These are phyloP conservation scores for Drosophila incognita DNA, from an alignment of 2,888 invertebrate genomes.

Conservation along the genomic window DNA sequence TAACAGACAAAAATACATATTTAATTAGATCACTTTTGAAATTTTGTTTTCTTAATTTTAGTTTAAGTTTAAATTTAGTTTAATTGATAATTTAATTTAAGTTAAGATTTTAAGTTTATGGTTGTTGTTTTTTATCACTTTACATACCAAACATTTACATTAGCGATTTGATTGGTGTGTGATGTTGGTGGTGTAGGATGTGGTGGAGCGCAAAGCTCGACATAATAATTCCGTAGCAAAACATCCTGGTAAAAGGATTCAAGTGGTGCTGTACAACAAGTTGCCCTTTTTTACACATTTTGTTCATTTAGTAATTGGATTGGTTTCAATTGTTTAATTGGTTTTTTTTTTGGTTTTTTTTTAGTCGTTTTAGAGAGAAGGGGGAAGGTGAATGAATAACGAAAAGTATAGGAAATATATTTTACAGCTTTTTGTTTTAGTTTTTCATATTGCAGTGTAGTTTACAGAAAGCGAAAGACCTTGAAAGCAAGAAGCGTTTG, in stretches of 20 bases:
- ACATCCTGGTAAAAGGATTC: slow-evolving; percentile 82
- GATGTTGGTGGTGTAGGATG: slow-evolving; percentile 81
- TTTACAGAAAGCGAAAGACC: slow-evolving; percentile 53
- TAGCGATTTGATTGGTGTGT: slow-evolving; percentile 82
- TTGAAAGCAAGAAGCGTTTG: slow-evolving; percentile 55
- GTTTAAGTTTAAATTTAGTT: slow-evolving; percentile 32
- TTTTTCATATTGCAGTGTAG: slow-evolving; percentile 35
- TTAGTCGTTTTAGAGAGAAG: slow-evolving; percentile 54
- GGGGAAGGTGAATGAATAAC: slow-evolving; percentile 77
- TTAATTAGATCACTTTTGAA: slow-evolving; percentile 51
- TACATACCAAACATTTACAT: slow-evolving; percentile 82
- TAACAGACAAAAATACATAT: slow-evolving; percentile 15
- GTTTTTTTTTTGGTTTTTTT: slow-evolving; percentile 14
- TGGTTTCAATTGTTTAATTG: slow-evolving; percentile 53
- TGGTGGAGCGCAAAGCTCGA: slow-evolving; percentile 82
- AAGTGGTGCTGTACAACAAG: slow-evolving; percentile 82
- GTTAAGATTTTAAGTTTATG: slow-evolving; percentile 39
- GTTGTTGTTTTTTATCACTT: slow-evolving; percentile 61
- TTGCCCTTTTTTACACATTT: slow-evolving; percentile 78
- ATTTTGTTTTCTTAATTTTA: slow-evolving; percentile 28
- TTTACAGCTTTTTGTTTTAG: slow-evolving; percentile 70
- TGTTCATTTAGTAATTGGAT: slow-evolving; percentile 56
- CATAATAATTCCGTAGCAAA: slow-evolving; percentile 81
- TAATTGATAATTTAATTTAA: slow-evolving; percentile 37
- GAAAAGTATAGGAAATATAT: slow-evolving; percentile 75